Percentiles rank a stretch among this genome's conserved stretches.
phyloP scores from a whole-genome alignment of 1,140 invertebrate species.

The Tetranychus urticae region DNA sequence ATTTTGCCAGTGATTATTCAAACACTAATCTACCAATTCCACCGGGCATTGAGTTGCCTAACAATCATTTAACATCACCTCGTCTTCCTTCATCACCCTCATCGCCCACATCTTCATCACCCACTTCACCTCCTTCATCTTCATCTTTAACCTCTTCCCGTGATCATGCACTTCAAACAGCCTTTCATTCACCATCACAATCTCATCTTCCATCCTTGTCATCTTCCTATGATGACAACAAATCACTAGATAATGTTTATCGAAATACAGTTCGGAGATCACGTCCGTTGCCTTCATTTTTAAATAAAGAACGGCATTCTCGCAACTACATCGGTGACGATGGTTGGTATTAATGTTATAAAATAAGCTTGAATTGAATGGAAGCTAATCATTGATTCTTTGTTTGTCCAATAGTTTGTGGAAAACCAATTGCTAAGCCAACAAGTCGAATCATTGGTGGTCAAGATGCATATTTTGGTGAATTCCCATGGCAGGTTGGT shows the following conservation, averaged over 20 bases:
- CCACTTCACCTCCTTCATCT: not conserved
- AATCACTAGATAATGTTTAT: not conserved
- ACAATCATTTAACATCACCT: not conserved
- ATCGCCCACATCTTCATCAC: not conserved
- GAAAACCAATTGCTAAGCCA: constrained; percentile 11
- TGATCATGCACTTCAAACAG: too few relatives aligned
- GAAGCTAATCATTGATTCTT: not conserved
- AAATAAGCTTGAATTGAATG: too few relatives aligned
- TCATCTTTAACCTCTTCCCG: not conserved
- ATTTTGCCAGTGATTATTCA: not conserved
- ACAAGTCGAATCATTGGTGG: constrained; percentile 58
- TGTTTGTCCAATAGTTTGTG: constrained; percentile 10
- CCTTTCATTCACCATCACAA: too few relatives aligned
- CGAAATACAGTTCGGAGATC: not conserved
- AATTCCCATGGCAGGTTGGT: constrained; percentile 87
- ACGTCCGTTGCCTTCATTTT: not conserved
- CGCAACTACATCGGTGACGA: not conserved
- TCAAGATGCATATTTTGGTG: constrained; percentile 60
- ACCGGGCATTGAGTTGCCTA: not conserved
- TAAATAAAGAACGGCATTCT: not conserved
- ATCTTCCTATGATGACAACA: not conserved
- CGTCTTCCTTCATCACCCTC: not conserved
- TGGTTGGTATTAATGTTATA: not conserved
- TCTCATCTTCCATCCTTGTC: not conserved
- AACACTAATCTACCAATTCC: not conserved